These are phyloP conservation scores for Amphiprion percula DNA, from an alignment of 2,113 vertebrate genomes.

Conservation along the genomic window DNA sequence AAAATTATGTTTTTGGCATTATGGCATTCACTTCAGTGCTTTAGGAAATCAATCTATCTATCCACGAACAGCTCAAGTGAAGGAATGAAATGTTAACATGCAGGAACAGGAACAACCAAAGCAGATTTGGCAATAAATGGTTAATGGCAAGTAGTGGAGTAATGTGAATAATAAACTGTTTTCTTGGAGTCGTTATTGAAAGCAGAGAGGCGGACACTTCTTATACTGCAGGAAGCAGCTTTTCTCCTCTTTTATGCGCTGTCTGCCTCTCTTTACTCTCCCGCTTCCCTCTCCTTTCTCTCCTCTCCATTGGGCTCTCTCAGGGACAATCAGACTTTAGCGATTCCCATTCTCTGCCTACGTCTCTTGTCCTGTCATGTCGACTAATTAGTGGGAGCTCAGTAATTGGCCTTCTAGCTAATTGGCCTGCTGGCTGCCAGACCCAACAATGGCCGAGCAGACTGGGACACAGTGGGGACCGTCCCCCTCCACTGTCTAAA, in stretches of 20 bases:
- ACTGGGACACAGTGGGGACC: constrained; percentile 70
- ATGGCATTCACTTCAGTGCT: constrained; percentile 12
- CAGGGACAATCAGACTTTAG: constrained; percentile 69
- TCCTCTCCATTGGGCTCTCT: constrained; percentile 43
- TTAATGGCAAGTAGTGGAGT: constrained; percentile 36
- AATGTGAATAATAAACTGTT: constrained; percentile 50
- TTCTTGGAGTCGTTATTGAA: constrained; percentile 55
- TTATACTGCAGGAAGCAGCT: constrained; percentile 67
- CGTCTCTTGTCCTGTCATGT: constrained; percentile 78
- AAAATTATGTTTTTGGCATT: constrained; percentile 9
- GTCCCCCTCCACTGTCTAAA: constrained; percentile 75
- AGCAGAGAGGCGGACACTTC: constrained; percentile 50
- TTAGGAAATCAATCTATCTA: not conserved
- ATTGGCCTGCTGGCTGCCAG: constrained; percentile 82
- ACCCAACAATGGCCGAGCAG: constrained; percentile 75
- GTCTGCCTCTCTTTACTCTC: constrained; percentile 47
- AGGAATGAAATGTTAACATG: not conserved
- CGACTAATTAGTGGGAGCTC: constrained; percentile 81
- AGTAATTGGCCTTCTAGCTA: constrained; percentile 83
- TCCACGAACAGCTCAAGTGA: constrained; percentile 2
- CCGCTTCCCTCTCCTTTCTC: constrained; percentile 53
- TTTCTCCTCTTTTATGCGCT: constrained; percentile 47
- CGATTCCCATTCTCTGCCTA: constrained; percentile 62
- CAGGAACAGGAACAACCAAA: not conserved
- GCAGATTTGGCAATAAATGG: constrained; percentile 14